phyloP scores from a whole-genome alignment of 2,797 vertebrate genomes.

The Microctenopoma steveboyesi region DNA sequence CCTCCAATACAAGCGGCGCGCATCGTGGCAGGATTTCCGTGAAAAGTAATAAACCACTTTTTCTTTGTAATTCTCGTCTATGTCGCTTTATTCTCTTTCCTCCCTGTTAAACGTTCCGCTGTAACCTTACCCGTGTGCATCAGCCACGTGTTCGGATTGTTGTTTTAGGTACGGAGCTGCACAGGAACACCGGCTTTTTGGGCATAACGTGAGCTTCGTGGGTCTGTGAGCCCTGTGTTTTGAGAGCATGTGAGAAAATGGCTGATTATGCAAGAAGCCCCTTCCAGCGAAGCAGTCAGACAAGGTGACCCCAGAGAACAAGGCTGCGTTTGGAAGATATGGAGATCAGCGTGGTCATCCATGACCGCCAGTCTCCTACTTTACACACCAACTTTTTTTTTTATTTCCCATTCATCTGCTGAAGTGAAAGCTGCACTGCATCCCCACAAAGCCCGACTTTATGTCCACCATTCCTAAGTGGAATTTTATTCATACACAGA shows the following conservation, averaged over 20 bases:
- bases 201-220: conserved; percentile 20
- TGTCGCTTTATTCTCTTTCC: conserved; percentile 17
- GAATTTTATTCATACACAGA: conserved; percentile 34
- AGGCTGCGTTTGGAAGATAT: conserved; percentile 81
- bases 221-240: conserved; percentile 47
- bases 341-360: conserved; percentile 82
- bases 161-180: conserved; percentile 50
- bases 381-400: conserved; percentile 16
- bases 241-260: conserved; percentile 55
- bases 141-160: conserved; percentile 12
- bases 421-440: conserved; percentile 9
- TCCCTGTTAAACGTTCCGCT: background rate
- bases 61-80: conserved; percentile 16
- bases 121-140: conserved; percentile 26
- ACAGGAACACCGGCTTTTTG: conserved; percentile 28
- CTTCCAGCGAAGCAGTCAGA: conserved; percentile 62
- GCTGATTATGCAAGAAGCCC: conserved; percentile 72
- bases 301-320: conserved; percentile 79
- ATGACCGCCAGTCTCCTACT: conserved; percentile 64
- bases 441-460: conserved; percentile 8
- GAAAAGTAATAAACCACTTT: too few species aligned
- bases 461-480: background rate
- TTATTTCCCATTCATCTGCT: conserved; percentile 8
- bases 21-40: conserved; percentile 1
- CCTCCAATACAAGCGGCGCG: background rate